Base-by-base conservation (phyloP, 2,888 invertebrate species). In the Lymantria monacha region DNA sequence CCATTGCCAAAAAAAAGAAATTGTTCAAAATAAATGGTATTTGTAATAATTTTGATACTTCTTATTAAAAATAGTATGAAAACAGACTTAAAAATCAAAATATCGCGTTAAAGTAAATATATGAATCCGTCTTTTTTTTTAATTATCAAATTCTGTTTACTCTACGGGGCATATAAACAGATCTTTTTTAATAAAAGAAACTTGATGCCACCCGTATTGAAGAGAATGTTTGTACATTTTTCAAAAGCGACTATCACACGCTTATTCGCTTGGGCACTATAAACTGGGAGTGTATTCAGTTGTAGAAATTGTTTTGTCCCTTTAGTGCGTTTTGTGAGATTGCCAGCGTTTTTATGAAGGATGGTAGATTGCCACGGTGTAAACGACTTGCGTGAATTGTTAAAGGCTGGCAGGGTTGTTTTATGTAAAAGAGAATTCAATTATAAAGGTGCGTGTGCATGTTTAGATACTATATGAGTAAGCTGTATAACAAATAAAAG, bases 231-330 rank as follows among this genome's bases (percentile, higher is more conserved):
- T 49, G 48, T 55, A 59, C 44, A 53, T 66, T 59, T 61, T 61
- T 67, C 54, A 58, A 63, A 62, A 61, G 45, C 55, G 36, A 15
- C 45, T 44, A 40, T 37, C 53, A 15, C 33, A 36, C 15, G 40
- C 7, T 37, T 44, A 52, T 37, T 37, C 64, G 31, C 64, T 14
- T 9, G 66, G 57, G 69, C 33, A 44, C 51, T 42, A 63, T 66
- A 61, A 60, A 58, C 40, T 54, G 38, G 49, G 49, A 49, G 46
- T 61, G 47, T 53, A 59, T 61, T 63, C 59, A 61, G 61, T 66
- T 63, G 61, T 67, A 44, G 48, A 67, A 70, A 70, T 70, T 67
- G 67, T 66, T 67, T 63, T 49, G 59, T 55, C 57, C 68, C 56
- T 63, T 61, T 55, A 53, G 59, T 63, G 43, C 51, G 15, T 56